A percentile compares a stretch with the other conserved stretches of the same genome.
These are phyloP conservation scores for Promerops cafer DNA, from an alignment of 2,113 vertebrate genomes.

Conservation along the genomic window DNA sequence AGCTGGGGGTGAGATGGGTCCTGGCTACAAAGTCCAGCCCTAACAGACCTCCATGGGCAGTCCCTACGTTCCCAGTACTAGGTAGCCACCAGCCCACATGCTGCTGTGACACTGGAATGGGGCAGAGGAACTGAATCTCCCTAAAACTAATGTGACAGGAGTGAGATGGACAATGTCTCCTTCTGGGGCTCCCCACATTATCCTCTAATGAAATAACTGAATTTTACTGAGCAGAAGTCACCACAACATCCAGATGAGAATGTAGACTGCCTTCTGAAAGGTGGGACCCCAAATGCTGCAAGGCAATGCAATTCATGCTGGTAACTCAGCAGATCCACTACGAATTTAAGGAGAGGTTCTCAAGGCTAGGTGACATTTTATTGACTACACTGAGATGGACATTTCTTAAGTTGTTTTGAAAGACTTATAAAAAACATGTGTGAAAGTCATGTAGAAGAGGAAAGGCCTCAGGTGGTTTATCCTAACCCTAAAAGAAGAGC, in stretches of 20 bases:
- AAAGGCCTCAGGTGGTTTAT: not conserved
- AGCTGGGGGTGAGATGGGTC: too few relatives aligned
- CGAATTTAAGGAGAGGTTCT: not conserved
- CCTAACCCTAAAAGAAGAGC: not conserved
- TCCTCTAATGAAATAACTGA: not conserved
- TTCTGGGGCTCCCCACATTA: not conserved
- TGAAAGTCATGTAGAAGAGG: not conserved
- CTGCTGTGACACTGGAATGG: not conserved
- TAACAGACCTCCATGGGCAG: not conserved
- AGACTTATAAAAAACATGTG: not conserved
- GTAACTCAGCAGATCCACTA: not conserved
- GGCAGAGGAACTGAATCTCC: not conserved
- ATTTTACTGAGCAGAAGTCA: not conserved
- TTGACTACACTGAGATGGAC: not conserved
- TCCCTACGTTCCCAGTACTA: accelerated
- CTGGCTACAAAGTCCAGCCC: not conserved
- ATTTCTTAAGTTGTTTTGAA: not conserved
- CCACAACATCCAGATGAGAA: not conserved
- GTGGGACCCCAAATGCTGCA: not conserved
- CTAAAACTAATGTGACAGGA: not conserved
- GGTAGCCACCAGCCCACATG: accelerated
- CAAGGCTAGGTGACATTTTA: not conserved
- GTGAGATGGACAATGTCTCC: not conserved
- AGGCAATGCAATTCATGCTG: not conserved
- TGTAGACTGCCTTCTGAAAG: not conserved